Evolutionary conservation across 1,140 invertebrate species (phyloP).

Genomic region (Temnothorax longispinosus): DNA sequence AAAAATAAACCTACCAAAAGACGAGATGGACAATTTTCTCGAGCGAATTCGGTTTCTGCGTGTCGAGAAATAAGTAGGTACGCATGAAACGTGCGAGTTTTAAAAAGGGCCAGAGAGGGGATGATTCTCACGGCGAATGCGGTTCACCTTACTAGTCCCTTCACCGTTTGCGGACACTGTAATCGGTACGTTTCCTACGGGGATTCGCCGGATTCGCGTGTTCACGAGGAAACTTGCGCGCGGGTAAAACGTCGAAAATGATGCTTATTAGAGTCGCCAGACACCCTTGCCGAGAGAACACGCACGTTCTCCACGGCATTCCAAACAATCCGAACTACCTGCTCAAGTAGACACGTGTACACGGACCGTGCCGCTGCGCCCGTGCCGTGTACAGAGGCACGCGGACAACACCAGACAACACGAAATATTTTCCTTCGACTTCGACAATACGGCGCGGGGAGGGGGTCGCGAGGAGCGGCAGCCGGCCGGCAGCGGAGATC

Average conservation of each 20-base stretch:
- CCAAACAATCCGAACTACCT: not conserved
- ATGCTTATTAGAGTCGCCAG: too few species aligned
- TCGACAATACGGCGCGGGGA: not conserved
- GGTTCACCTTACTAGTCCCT: not conserved
- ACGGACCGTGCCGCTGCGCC: too few species aligned
- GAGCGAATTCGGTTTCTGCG: not conserved
- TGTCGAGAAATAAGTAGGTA: not conserved
- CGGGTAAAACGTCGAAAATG: not conserved
- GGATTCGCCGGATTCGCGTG: too few species aligned
- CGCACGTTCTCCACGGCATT: not conserved
- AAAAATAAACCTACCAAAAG: not conserved
- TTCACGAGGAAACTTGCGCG: not conserved
- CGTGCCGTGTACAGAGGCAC: too few species aligned
- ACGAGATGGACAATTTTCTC: not conserved
- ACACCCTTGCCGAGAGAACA: not conserved
- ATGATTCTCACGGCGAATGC: not conserved
- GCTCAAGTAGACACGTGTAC: not conserved
- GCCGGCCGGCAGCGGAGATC: not conserved
- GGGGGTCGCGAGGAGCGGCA: not conserved
- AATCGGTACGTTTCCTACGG: slow-evolving; percentile 44
- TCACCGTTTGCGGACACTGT: not conserved
- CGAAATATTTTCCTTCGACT: not conserved
- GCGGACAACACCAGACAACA: not conserved
- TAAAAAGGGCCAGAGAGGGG: not conserved
- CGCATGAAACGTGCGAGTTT: not conserved